Evolutionary conservation across 2,888 invertebrate genomes (phyloP).

Genomic region (Ophion ventricosus): DNA sequence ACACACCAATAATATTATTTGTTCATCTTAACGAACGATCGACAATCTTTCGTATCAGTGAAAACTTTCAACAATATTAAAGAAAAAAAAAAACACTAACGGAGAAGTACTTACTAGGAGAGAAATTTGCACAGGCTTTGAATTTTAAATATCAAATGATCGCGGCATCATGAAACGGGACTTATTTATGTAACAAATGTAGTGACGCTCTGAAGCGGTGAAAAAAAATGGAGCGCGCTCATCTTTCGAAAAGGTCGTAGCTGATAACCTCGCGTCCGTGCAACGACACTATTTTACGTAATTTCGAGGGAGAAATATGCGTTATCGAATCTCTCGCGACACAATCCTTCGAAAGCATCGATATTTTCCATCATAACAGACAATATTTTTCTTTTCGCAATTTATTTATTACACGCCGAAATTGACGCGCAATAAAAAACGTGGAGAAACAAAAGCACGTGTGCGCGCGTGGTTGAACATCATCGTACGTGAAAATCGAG

Average conservation of each 20-base stretch:
- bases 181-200: conserved; percentile 58
- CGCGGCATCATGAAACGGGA: conserved; percentile 13
- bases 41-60: not conserved
- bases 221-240: conserved; percentile 1
- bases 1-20: not conserved
- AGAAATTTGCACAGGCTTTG: conserved; percentile 25
- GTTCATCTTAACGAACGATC: not conserved
- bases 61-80: not conserved
- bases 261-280: conserved; percentile 63
- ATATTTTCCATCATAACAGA: not conserved
- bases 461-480: not conserved
- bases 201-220: not conserved
- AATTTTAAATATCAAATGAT: conserved; percentile 52
- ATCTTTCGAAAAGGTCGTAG: conserved; percentile 34
- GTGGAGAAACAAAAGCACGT: not conserved
- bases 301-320: conserved; percentile 9
- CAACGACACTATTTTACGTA: conserved; percentile 57
- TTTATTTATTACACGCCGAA: not conserved
- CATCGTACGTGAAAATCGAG: not conserved
- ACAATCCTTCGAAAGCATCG: too few species aligned
- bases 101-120: conserved; percentile 21
- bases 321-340: conserved; percentile 15
- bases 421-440: not conserved
- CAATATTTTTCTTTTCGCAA: not conserved
- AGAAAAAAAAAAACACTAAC: not conserved